Evolutionary conservation across 2,113 vertebrate species (phyloP).

Genomic region (Anas platyrhynchos): DNA sequence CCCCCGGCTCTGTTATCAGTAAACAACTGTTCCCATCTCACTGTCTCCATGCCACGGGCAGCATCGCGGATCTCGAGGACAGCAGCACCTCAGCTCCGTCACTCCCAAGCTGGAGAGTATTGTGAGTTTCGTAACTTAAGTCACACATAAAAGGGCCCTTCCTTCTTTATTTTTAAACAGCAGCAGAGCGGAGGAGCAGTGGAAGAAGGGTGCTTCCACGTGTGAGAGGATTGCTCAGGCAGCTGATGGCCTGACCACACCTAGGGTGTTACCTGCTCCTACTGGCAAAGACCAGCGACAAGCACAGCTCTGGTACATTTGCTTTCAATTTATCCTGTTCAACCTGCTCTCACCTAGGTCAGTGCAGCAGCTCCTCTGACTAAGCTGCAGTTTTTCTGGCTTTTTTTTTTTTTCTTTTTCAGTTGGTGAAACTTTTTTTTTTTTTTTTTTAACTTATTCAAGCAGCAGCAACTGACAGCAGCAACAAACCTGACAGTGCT

Average conservation of each 20-base stretch:
- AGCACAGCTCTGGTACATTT: neutral
- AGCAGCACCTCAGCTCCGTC: neutral
- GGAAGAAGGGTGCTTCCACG: neutral
- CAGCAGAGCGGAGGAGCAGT: neutral
- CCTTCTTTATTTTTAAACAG: neutral
- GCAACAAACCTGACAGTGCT: neutral
- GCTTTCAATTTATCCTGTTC: neutral
- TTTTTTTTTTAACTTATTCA: neutral
- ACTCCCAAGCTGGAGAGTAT: neutral
- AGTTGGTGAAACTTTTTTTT: neutral
- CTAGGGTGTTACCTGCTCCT: constrained; percentile 14
- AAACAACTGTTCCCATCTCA: neutral
- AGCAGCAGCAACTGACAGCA: neutral
- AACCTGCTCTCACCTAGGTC: constrained; percentile 11
- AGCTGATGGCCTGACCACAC: neutral
- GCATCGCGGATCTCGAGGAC: accelerated
- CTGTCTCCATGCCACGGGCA: neutral
- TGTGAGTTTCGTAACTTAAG: neutral
- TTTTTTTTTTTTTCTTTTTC: neutral
- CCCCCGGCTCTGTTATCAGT: neutral
- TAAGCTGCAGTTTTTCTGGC: too few species aligned
- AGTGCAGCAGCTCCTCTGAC: neutral
- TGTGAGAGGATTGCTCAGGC: neutral
- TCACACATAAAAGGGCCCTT: neutral
- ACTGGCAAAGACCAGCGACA: neutral